Conservation (phyloP, 2,113 vertebrate genomes). For the Chauna torquata region DNA sequence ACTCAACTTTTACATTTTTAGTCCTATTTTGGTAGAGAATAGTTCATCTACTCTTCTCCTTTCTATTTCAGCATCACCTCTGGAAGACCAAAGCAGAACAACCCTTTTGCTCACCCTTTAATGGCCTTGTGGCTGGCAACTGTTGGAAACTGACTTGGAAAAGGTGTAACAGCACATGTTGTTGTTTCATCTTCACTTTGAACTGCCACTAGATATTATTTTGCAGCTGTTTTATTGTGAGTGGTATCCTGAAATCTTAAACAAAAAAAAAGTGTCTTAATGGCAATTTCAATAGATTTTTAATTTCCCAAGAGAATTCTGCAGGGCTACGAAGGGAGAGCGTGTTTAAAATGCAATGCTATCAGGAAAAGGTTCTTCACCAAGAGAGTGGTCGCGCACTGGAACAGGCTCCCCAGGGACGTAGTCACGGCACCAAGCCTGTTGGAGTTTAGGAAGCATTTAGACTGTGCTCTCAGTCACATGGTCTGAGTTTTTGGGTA, state of each 20-base stretch:
- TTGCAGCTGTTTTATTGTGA: constrained; percentile 51
- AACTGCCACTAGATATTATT: constrained; percentile 42
- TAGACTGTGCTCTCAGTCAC: too few species aligned
- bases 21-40: not conserved
- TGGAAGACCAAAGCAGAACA: not conserved
- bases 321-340: not conserved
- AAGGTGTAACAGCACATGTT: not conserved
- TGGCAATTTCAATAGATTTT: constrained; percentile 46
- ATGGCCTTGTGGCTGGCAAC: not conserved
- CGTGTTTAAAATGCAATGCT: not conserved
- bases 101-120: not conserved
- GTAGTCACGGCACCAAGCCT: too few species aligned
- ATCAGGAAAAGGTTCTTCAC: too few species aligned
- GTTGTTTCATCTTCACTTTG: constrained; percentile 6
- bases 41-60: not conserved
- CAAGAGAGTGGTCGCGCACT: too few species aligned
- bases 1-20: not conserved
- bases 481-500: too few species aligned
- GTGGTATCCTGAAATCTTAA: constrained; percentile 30
- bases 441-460: too few species aligned
- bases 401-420: too few species aligned
- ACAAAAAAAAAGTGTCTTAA: constrained; percentile 10
- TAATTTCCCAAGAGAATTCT: constrained; percentile 55
- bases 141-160: constrained; percentile 1
- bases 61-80: not conserved